These are phyloP conservation scores for Ferrisia virgata DNA, from an alignment of 2,888 invertebrate species.

Conservation along the genomic window DNA sequence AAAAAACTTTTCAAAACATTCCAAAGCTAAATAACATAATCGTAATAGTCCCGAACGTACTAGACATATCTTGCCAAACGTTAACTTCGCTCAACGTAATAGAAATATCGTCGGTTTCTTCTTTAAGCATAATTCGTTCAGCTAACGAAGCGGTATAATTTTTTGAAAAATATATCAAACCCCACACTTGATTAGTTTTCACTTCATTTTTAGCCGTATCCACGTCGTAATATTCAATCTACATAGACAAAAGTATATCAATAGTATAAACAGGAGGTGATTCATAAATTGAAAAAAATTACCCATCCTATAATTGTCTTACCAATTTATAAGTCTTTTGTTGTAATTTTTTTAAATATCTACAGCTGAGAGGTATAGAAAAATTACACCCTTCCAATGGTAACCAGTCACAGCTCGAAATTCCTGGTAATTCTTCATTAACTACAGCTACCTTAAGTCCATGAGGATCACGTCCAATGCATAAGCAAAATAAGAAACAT, in stretches of 20 bases:
- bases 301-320: constrained; percentile 59
- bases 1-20: background rate
- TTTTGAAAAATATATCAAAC: constrained; percentile 66
- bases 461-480: constrained; percentile 81
- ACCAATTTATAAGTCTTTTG: constrained; percentile 66
- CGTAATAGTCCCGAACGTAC: constrained; percentile 57
- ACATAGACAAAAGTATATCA: background rate
- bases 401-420: constrained; percentile 50
- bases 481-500: constrained; percentile 80
- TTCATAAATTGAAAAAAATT: background rate
- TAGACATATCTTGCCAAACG: constrained; percentile 79
- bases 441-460: constrained; percentile 74
- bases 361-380: constrained; percentile 55
- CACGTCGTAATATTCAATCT: constrained; percentile 60
- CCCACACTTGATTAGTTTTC: constrained; percentile 69
- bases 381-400: constrained; percentile 48
- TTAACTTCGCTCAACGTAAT: constrained; percentile 65
- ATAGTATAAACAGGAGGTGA: background rate
- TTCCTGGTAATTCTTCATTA: constrained; percentile 64
- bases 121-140: constrained; percentile 61
- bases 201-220: constrained; percentile 67
- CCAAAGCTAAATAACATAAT: too few relatives aligned
- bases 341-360: constrained; percentile 63
- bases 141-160: constrained; percentile 75
- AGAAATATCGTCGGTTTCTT: constrained; percentile 60